Conservation (phyloP, 2,888 invertebrate species). For the Chalcosyrphus nemorum region DNA sequence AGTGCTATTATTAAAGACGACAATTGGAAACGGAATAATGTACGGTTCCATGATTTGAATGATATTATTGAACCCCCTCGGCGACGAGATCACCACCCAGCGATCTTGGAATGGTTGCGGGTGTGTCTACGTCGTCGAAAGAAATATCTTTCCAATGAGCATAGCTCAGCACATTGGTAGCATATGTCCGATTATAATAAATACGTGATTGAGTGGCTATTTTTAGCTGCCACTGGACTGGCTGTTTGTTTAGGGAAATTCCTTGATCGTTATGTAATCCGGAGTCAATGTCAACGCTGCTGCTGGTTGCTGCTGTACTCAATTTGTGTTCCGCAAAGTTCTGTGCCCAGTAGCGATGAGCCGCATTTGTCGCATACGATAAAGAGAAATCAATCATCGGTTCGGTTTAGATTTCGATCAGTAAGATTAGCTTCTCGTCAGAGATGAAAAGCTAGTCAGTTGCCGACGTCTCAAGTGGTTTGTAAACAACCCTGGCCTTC, state of each 20-base stretch:
- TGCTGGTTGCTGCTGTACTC: too few relatives aligned
- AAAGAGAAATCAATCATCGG: conserved; percentile 52
- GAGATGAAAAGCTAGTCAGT: conserved; percentile 21
- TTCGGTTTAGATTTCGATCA: not conserved
- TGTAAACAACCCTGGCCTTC: conserved; percentile 45
- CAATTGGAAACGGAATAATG: conserved; percentile 23
- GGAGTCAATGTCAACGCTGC: conserved; percentile 56
- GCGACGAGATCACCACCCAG: not conserved
- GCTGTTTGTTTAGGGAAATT: conserved; percentile 48
- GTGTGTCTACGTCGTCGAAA: not conserved
- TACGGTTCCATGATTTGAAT: conserved; percentile 26
- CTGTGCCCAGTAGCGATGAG: conserved; percentile 1
- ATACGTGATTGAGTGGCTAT: conserved; percentile 31
- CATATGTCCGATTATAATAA: conserved; percentile 33
- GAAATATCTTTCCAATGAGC: conserved; percentile 22
- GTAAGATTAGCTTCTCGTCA: conserved; percentile 14
- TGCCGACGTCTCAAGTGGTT: conserved; percentile 16
- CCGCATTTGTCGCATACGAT: conserved; percentile 44
- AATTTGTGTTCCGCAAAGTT: conserved; percentile 44
- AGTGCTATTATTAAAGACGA: conserved; percentile 26
- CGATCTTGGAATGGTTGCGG: conserved; percentile 30
- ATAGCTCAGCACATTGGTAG: conserved; percentile 22
- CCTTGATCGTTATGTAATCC: conserved; percentile 53
- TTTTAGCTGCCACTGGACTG: conserved; percentile 34
- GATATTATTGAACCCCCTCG: conserved; percentile 14